phyloP scores from a whole-genome alignment of 2,113 vertebrate genomes.

The Callaeas wilsoni region DNA sequence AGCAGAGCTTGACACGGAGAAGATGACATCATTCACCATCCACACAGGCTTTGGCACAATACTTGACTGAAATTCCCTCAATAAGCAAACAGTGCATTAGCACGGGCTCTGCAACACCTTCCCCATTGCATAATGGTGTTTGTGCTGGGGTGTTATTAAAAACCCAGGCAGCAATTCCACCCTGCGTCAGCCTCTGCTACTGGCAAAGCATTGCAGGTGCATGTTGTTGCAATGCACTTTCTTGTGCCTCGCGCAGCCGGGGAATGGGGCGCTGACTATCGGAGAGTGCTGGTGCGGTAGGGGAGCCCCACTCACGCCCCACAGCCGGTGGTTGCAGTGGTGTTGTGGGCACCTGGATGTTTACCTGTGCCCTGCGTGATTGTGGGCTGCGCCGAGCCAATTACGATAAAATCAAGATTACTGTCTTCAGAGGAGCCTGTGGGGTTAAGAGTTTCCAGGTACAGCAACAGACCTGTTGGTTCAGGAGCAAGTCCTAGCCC shows the following conservation, averaged over 20 bases:
- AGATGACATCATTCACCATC: not conserved
- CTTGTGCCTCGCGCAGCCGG: not conserved
- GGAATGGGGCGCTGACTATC: not conserved
- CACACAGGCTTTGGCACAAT: not conserved
- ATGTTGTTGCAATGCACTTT: rapidly evolving
- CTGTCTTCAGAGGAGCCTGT: slow-evolving; percentile 31
- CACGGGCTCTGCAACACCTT: not conserved
- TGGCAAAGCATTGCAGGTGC: not conserved
- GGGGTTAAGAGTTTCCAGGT: slow-evolving; percentile 31
- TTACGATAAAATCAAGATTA: not conserved
- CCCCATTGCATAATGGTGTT: not conserved
- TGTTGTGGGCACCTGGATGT: not conserved
- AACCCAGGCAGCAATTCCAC: not conserved
- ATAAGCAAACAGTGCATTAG: slow-evolving; percentile 18
- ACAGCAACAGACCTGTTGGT: slow-evolving; percentile 30
- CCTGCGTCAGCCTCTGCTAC: not conserved
- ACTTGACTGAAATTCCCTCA: not conserved
- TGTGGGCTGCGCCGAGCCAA: not conserved
- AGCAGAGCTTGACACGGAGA: not conserved
- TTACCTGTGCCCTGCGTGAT: not conserved
- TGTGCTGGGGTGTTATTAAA: not conserved
- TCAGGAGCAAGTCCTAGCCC: slow-evolving; percentile 54
- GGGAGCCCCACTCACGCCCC: not conserved
- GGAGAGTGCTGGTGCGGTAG: rapidly evolving
- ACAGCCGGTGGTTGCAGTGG: not conserved